phyloP scores from a whole-genome alignment of 2,797 vertebrate species.

The Falco novaeseelandiae region DNA sequence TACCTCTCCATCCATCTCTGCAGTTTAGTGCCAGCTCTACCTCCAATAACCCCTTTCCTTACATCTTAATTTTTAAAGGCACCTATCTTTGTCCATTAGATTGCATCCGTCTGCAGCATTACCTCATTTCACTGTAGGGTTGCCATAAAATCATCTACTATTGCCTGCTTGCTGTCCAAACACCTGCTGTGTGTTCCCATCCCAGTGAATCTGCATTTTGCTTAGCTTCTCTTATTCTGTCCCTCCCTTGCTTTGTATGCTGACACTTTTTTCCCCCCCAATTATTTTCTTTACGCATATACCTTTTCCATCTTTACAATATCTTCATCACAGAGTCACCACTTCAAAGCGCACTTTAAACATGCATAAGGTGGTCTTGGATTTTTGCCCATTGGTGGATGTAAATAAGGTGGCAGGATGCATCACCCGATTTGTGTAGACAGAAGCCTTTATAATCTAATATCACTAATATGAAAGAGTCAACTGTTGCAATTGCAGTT shows the following conservation, averaged over 20 bases:
- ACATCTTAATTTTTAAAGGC: constrained; percentile 21
- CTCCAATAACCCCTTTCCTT: background rate
- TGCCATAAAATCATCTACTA: constrained; percentile 24
- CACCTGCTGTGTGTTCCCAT: constrained; percentile 4
- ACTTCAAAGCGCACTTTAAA: background rate
- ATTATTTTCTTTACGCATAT: background rate
- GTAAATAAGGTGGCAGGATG: background rate
- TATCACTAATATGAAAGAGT: background rate
- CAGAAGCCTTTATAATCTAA: background rate
- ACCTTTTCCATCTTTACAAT: background rate
- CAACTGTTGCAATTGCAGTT: background rate
- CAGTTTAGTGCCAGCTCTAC: background rate
- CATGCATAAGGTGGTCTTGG: accelerated
- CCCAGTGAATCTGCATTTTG: background rate
- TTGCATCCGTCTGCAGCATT: background rate
- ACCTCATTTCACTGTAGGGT: constrained; percentile 38
- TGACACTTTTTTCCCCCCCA: background rate
- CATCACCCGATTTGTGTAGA: background rate
- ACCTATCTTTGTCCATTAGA: background rate
- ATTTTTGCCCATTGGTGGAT: background rate
- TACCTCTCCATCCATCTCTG: background rate
- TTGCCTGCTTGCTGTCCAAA: background rate
- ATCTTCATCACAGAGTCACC: background rate
- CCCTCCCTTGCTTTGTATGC: background rate
- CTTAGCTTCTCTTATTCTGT: background rate